Conservation (phyloP, 2,113 vertebrate genomes). For the Peucedramus taeniatus region DNA sequence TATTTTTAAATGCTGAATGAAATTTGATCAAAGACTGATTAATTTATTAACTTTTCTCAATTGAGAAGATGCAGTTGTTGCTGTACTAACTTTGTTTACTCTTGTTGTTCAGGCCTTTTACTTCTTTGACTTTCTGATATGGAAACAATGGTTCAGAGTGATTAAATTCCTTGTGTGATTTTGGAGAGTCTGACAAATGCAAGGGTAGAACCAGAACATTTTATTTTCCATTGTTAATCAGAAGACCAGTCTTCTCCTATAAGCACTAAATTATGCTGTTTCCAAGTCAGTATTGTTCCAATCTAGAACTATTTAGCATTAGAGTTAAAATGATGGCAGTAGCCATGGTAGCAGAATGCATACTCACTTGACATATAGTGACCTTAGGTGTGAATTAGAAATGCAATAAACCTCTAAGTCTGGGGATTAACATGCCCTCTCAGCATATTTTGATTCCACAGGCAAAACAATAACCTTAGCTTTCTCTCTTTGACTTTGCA, state of each 20-base stretch:
- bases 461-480: slow-evolving; percentile 22
- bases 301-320: slow-evolving; percentile 4
- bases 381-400: slow-evolving; percentile 65
- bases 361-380: slow-evolving; percentile 51
- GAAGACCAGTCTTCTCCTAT: neutral
- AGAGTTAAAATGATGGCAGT: slow-evolving; percentile 7
- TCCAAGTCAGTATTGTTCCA: neutral
- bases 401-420: slow-evolving; percentile 46
- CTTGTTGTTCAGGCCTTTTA: neutral
- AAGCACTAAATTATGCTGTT: neutral
- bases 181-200: neutral
- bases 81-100: neutral
- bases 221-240: neutral
- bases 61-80: neutral
- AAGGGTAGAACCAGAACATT: neutral
- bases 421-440: slow-evolving; percentile 56
- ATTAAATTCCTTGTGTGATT: neutral
- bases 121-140: neutral
- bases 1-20: neutral
- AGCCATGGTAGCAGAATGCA: slow-evolving; percentile 3
- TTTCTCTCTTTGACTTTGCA: slow-evolving; percentile 50
- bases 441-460: slow-evolving; percentile 56
- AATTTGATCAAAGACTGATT: neutral
- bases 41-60: neutral
- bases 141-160: rapidly evolving